These are phyloP conservation scores for Paradisaea rubra DNA, from an alignment of 2,113 vertebrate genomes.

Conservation along the genomic window DNA sequence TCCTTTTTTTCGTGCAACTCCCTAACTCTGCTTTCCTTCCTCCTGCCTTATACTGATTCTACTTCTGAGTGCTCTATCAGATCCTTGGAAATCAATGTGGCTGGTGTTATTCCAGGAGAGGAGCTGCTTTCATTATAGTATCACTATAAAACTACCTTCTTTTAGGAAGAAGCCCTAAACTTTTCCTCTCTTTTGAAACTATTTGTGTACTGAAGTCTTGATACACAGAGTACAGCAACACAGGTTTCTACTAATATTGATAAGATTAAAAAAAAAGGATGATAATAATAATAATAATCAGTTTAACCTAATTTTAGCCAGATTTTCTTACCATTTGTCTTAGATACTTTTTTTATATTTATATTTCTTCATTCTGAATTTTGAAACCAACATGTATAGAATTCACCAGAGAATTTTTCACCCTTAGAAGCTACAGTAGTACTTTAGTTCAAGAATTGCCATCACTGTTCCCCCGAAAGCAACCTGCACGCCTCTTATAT, in stretches of 20 bases:
- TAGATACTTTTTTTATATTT: background rate
- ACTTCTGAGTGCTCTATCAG: background rate
- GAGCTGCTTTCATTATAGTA: background rate
- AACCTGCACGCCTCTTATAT: background rate
- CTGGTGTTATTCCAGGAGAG: background rate
- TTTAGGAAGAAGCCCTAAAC: background rate
- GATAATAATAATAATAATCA: background rate
- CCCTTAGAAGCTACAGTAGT: background rate
- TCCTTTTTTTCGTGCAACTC: background rate
- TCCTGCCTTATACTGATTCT: background rate
- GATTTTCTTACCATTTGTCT: background rate
- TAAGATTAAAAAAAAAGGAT: background rate
- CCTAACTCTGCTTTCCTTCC: background rate
- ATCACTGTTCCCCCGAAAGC: background rate
- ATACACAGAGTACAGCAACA: background rate
- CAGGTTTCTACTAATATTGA: background rate
- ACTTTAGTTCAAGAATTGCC: background rate
- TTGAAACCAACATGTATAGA: background rate
- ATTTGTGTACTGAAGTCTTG: background rate
- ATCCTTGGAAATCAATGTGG: background rate
- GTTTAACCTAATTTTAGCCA: background rate
- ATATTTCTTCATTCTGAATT: background rate
- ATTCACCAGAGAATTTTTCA: background rate
- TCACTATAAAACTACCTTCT: background rate
- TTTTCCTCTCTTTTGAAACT: background rate